Percentiles rank a stretch among this genome's conserved stretches.
Evolutionary conservation across 2,797 vertebrate genomes (phyloP).

Genomic region (Intellagama lesueurii): DNA sequence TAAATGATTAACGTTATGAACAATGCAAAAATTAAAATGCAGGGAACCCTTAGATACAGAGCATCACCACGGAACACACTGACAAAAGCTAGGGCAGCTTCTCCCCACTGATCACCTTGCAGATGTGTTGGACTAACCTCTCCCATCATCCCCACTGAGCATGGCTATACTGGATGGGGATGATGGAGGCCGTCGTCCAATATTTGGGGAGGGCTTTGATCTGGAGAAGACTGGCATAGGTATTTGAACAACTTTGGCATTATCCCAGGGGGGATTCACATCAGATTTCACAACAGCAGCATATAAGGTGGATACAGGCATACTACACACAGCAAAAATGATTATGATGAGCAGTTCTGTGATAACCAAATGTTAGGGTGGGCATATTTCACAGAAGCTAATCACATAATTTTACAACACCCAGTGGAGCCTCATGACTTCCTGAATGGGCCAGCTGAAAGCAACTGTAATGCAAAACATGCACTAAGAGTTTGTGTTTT

Average conservation of each 20-base stretch:
- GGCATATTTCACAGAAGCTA: conserved; percentile 44
- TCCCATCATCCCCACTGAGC: background rate
- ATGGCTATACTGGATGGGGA: background rate
- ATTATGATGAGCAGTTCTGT: background rate
- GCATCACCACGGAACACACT: fast-evolving
- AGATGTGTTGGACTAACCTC: background rate
- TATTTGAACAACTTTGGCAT: background rate
- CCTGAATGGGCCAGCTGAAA: conserved; percentile 57
- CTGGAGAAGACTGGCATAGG: background rate
- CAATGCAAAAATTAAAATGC: background rate
- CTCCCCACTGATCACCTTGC: background rate
- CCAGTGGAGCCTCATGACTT: conserved; percentile 44
- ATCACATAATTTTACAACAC: conserved; percentile 61
- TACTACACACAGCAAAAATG: background rate
- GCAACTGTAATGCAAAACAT: conserved; percentile 59
- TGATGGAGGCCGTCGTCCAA: too few relatives aligned
- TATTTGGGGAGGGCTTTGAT: background rate
- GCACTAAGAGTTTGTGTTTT: conserved; percentile 52
- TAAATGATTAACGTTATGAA: background rate
- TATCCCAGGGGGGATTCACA: background rate
- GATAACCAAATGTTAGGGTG: conserved; percentile 41
- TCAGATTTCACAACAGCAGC: background rate
- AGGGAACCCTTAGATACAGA: conserved; percentile 3
- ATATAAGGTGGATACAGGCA: background rate
- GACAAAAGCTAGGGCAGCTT: background rate